phyloP scores from a whole-genome alignment of 2,113 vertebrate species.

The Cololabis saira region DNA sequence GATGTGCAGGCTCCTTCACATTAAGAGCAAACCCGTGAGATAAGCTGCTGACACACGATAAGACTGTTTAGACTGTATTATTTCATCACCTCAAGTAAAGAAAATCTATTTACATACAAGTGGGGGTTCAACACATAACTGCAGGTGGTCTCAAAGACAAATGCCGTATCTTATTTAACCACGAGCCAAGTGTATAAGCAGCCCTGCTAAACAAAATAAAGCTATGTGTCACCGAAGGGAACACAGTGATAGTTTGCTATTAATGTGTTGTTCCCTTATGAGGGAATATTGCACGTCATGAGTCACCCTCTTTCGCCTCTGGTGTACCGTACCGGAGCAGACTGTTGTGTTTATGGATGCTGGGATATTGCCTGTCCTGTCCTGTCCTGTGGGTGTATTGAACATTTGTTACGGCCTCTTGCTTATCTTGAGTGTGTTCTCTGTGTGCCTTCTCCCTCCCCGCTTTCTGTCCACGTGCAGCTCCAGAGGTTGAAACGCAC shows the following conservation, averaged over 20 bases:
- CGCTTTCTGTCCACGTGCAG: constrained; percentile 63
- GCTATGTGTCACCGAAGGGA: not conserved
- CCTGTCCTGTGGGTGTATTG: constrained; percentile 39
- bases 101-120: constrained; percentile 5
- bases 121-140: not conserved
- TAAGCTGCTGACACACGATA: constrained; percentile 36
- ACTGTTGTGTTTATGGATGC: constrained; percentile 53
- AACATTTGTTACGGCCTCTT: constrained; percentile 58
- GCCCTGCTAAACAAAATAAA: not conserved
- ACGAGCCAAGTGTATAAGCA: constrained; percentile 11
- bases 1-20: constrained; percentile 22
- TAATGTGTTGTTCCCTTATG: constrained; percentile 39
- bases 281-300: constrained; percentile 52
- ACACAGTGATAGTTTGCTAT: constrained; percentile 6
- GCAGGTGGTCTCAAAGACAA: constrained; percentile 18
- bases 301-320: constrained; percentile 29
- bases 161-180: constrained; percentile 45
- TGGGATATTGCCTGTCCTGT: constrained; percentile 54
- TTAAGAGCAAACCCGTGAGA: constrained; percentile 17
- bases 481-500: constrained; percentile 90
- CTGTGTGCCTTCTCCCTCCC: constrained; percentile 20
- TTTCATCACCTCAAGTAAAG: constrained; percentile 14
- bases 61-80: constrained; percentile 20
- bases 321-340: constrained; percentile 10
- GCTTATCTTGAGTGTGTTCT: constrained; percentile 48